Evolutionary conservation across 2,113 vertebrate species (phyloP), one percentile per base, ranked within the genome.

Genomic region (Sorex fumeus): DNA sequence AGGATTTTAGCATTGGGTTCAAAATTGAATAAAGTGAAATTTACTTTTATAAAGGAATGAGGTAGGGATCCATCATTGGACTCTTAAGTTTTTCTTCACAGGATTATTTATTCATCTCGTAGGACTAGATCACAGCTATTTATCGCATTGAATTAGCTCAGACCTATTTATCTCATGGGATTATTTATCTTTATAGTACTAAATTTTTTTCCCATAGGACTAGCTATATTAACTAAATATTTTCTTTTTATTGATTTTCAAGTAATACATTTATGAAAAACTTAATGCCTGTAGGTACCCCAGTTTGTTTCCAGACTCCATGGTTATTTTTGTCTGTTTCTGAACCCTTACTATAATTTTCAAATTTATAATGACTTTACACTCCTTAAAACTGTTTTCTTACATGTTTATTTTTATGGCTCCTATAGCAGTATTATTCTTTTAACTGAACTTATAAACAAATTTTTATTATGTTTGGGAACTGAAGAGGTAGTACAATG

Each of bases 171-270:
- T 53, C 4, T 19, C 53, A 53, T 53, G 12, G 53, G 53, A 15
- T 19, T 53, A 53, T 53, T 19, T 53, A 53, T 53, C 12, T 53
- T 19, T 4, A 40, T 40, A 40, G 40, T 40, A 40, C 40, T 40
- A 40, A 7, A 40, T 40, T 40, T 40, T 40, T 40, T 40, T n/a
- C n/a, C n/a, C 40, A 40, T 40, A 40, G 40, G 40, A 40, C 40
- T 40, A 40, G 40, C 40, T 40, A 40, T 40, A 3, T 74, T 21
- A 75, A 32, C 32, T 53, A 66, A 81, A 67, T 67, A 32, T 53
- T 53, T 70, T 80, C 87, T 81, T 7, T 30, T 57, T 81, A 8
- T 43, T 82, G 34, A 53, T 57, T 82, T 87, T 92, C 45, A 43
- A 60, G 16, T 34, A 82, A 30, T 6, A 75, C 1, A 11, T 23